Percentiles rank a stretch among this genome's conserved stretches.
Evolutionary conservation across 2,888 invertebrate genomes (phyloP).

Genomic region (Parelbella ahira): DNA sequence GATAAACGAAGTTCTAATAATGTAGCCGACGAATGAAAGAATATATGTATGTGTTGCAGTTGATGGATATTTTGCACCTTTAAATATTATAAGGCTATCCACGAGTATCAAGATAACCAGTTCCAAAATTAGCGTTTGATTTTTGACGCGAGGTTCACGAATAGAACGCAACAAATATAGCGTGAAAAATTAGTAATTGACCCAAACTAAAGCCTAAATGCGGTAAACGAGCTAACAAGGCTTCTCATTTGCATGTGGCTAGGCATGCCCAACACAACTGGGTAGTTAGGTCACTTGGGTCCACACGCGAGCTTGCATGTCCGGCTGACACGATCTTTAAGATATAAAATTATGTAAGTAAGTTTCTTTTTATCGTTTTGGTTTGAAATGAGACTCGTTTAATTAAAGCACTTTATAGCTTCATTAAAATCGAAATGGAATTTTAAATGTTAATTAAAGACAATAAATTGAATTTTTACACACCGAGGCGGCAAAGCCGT

Average conservation of each 20-base stretch:
- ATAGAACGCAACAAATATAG: too few relatives aligned
- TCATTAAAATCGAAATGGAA: conserved; percentile 28
- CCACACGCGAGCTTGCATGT: conserved; percentile 39
- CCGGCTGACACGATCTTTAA: conserved; percentile 32
- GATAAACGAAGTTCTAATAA: too few relatives aligned
- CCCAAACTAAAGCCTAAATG: conserved; percentile 13
- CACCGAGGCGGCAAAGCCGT: conserved; percentile 7
- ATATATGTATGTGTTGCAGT: too few relatives aligned
- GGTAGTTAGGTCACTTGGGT: conserved; percentile 33
- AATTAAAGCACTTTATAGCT: conserved; percentile 28
- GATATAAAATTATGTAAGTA: conserved; percentile 32
- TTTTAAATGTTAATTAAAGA: conserved; percentile 29
- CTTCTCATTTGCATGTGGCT: conserved; percentile 24
- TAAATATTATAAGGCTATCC: too few relatives aligned
- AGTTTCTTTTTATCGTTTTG: conserved; percentile 21
- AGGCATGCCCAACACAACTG: conserved; percentile 17
- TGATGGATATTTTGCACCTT: too few relatives aligned
- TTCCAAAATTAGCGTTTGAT: too few relatives aligned
- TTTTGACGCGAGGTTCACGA: too few relatives aligned
- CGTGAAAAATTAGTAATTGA: conserved; percentile 16
- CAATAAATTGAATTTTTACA: conserved; percentile 28
- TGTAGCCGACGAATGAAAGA: too few relatives aligned
- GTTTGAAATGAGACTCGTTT: conserved; percentile 16
- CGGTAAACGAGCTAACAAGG: conserved; percentile 15
- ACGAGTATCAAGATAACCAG: too few relatives aligned